Evolutionary conservation across 2,797 vertebrate genomes (phyloP), one percentile per base, ranked within the genome.

Genomic region (Pristis pectinata): DNA sequence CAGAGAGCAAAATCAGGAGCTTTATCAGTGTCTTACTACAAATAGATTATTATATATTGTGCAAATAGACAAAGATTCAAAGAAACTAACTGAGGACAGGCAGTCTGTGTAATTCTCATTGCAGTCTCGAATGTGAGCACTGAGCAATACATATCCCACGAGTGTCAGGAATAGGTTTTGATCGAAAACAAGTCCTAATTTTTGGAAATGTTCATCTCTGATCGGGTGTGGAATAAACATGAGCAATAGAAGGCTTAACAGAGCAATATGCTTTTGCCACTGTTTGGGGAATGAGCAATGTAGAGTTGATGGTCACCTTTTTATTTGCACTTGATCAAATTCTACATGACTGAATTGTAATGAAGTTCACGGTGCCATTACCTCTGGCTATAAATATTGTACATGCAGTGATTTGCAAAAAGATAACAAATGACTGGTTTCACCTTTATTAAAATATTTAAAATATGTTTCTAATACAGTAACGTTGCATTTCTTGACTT

Each of bases 391-490:
- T 93, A 72, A 93, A 93, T 93, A 72, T 17, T 93, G 91, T 74
- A 41, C 64, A 72, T 74, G 91, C 67, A 34, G 67, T 72, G 67
- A 93, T 93, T 91, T 93, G 91, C 41, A 93, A 93, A n/a, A 30
- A 49, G 67, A 53, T 93, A 93, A 93, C 91, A 93, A 72, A 70
- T 49, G n/a, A 49, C 91, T 72, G 64, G 41, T 70, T 93, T 93
- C 67, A 44, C 64, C 91, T 93, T 93, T 93, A 93, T 93, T 93
- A 93, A 93, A 93, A 93, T 93, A 93, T 93, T 93, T 93, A 93
- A 93, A 93, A 49, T 93, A 93, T 74, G 67, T 93, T 93, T 74
- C 91, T 93, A 93, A 93, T 70, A 70, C 64, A 37, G 91, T 93
- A 30, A 24, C n/a, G 27, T 93, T 70, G 9, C 1, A 49, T 49